Conservation (phyloP, 2,888 invertebrate species). For the Hypolimnas misippus region DNA sequence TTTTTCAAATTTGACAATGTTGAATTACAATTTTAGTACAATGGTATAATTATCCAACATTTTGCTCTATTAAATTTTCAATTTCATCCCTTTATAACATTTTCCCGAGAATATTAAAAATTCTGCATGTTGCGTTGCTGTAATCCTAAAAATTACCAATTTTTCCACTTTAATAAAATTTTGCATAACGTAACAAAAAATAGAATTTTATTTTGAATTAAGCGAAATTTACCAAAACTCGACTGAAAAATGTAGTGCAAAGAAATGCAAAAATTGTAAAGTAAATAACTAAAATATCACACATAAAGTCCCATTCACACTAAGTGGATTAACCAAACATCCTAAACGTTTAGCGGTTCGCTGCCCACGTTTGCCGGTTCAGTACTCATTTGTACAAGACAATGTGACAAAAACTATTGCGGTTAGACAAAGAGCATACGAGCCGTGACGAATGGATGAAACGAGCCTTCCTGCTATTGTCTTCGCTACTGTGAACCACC, state of each 20-base stretch:
- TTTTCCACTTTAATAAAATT: background rate
- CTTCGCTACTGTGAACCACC: conserved; percentile 60
- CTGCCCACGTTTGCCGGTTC: conserved; percentile 53
- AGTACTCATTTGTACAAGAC: conserved; percentile 54
- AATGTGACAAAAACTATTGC: conserved; percentile 52
- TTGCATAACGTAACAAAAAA: background rate
- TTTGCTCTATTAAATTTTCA: no score
- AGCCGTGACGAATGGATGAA: conserved; percentile 62
- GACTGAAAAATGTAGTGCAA: background rate
- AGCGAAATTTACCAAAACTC: background rate
- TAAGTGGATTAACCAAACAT: conserved; percentile 16
- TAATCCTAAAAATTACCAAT: background rate
- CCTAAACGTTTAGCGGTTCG: conserved; percentile 45
- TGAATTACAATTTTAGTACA: no score
- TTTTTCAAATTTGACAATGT: no score
- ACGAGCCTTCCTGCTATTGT: conserved; percentile 75
- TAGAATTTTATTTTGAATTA: conserved; percentile 1
- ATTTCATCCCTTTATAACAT: no score
- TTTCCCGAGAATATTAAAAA: no score
- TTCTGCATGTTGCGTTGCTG: background rate
- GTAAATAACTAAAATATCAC: background rate
- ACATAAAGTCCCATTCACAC: background rate
- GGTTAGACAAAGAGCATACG: conserved; percentile 53
- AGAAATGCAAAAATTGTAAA: background rate
- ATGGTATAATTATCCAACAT: no score